Evolutionary conservation across 2,797 vertebrate genomes (phyloP).

Genomic region (Rhodeus uyekii): DNA sequence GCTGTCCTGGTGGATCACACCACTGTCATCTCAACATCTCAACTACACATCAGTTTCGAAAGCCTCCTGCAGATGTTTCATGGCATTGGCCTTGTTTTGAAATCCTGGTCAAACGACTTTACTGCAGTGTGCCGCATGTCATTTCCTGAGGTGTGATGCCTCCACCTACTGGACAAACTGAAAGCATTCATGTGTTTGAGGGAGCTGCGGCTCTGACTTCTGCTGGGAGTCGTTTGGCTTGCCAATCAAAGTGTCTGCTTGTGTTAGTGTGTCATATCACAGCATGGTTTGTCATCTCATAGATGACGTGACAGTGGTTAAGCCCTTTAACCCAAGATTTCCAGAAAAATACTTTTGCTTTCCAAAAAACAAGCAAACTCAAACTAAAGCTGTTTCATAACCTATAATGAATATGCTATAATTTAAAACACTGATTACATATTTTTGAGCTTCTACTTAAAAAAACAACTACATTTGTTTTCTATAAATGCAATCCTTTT

Average conservation of each 20-base stretch:
- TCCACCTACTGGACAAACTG: constrained; percentile 66
- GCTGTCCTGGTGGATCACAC: background rate
- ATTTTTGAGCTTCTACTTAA: background rate
- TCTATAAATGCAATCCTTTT: background rate
- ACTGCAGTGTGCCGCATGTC: constrained; percentile 60
- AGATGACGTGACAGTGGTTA: background rate
- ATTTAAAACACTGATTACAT: background rate
- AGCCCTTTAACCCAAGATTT: background rate
- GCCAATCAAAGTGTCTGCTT: background rate
- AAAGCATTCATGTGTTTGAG: too few species aligned
- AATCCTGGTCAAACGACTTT: constrained; percentile 73
- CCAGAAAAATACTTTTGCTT: background rate
- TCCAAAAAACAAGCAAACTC: background rate
- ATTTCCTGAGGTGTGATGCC: constrained; percentile 56
- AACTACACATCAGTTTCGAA: background rate
- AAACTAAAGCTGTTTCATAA: background rate
- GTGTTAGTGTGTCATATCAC: background rate
- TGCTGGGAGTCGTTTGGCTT: background rate
- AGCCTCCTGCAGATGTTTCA: background rate
- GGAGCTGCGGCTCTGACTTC: too few species aligned
- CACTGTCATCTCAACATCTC: background rate
- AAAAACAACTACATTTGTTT: background rate
- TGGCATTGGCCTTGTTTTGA: constrained; percentile 60
- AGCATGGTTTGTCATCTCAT: background rate
- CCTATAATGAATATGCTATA: background rate